Evolutionary conservation across 2,888 invertebrate genomes (phyloP).

Genomic region (Dicycla oo): DNA sequence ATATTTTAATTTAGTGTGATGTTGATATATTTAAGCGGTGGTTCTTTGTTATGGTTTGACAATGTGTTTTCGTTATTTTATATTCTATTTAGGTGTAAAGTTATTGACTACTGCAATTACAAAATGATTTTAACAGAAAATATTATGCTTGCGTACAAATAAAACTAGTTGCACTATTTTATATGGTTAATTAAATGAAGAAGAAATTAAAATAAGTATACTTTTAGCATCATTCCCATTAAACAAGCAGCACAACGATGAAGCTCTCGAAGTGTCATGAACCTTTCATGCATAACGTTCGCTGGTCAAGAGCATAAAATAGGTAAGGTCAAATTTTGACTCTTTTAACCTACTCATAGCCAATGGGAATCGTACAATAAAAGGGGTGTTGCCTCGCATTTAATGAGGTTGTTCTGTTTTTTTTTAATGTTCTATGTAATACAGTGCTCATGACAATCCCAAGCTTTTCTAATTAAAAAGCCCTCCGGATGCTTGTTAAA

Average conservation of each 20-base stretch:
- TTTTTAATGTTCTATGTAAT: no score
- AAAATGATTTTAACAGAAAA: neutral
- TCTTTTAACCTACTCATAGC: neutral
- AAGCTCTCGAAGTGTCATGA: neutral
- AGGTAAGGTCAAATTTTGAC: neutral
- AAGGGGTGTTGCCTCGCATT: no score
- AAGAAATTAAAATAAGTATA: neutral
- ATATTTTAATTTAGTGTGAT: constrained; percentile 47
- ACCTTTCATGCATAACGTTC: neutral
- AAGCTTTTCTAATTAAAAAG: no score
- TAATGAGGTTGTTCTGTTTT: no score
- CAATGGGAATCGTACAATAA: no score
- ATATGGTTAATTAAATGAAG: neutral
- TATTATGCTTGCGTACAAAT: neutral
- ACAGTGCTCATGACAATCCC: no score
- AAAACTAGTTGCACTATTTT: neutral
- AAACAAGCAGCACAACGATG: neutral
- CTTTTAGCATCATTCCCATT: neutral
- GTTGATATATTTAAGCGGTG: constrained; percentile 27
- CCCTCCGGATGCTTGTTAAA: no score
- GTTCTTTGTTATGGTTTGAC: constrained; percentile 11
- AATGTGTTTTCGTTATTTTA: neutral
- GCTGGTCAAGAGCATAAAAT: neutral
- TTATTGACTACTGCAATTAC: neutral
- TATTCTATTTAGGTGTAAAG: neutral